Evolutionary conservation across 2,113 vertebrate species (phyloP).

Genomic region (Butorides virescens): DNA sequence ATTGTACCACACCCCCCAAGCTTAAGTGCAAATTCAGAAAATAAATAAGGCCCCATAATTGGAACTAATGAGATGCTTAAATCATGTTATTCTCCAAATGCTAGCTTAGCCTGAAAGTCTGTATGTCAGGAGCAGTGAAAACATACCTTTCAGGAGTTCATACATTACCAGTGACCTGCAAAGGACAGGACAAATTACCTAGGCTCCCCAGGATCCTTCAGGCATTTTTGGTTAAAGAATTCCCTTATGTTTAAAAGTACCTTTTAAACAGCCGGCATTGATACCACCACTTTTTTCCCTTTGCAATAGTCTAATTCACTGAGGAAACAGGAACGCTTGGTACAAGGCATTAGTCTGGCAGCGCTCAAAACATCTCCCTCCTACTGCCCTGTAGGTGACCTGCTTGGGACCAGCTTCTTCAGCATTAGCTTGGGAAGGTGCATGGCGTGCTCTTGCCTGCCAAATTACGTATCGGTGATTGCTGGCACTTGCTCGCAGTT

Average conservation of each 20-base stretch:
- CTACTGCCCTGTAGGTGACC: not conserved
- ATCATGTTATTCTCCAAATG: not conserved
- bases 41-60: slow-evolving; percentile 15
- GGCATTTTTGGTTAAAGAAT: not conserved
- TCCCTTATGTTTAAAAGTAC: not conserved
- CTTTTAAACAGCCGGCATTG: not conserved
- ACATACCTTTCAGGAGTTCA: not conserved
- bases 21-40: slow-evolving; percentile 9
- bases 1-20: not conserved
- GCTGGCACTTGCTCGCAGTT: not conserved
- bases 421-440: not conserved
- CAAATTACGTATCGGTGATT: not conserved
- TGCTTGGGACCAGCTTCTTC: not conserved
- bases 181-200: not conserved
- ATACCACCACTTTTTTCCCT: not conserved
- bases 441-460: not conserved
- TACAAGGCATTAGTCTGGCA: not conserved
- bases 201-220: not conserved
- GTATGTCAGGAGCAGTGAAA: not conserved
- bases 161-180: not conserved
- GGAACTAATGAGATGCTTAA: slow-evolving; percentile 32
- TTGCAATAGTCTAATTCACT: not conserved
- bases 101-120: not conserved
- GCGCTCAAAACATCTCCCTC: not conserved
- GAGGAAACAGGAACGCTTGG: not conserved